phyloP scores from a whole-genome alignment of 2,797 vertebrate species.

The Somateria mollissima region DNA sequence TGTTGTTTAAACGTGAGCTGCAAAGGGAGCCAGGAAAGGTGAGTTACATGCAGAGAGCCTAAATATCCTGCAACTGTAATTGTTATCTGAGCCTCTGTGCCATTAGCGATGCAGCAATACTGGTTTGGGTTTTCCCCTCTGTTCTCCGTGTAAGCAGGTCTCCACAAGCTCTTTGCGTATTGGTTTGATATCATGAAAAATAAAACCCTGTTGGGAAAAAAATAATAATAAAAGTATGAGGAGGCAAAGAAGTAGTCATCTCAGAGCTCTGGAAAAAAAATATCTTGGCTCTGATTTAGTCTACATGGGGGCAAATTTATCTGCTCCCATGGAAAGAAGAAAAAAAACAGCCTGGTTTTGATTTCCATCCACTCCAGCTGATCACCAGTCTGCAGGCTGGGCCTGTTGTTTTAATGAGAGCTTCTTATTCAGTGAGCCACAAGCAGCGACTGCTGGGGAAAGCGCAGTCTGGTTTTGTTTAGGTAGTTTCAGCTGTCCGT shows the following conservation, averaged over 20 bases:
- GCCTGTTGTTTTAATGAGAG: not conserved
- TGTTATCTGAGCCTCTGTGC: conserved; percentile 40
- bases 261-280: not conserved
- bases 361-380: conserved; percentile 16
- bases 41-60: conserved; percentile 5
- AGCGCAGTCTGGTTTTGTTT: not conserved
- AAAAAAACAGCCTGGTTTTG: not conserved
- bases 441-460: not conserved
- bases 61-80: conserved; percentile 27
- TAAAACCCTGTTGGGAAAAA: not conserved
- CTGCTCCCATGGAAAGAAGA: not conserved
- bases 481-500: not conserved
- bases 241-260: not conserved
- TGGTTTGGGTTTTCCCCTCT: conserved; percentile 62
- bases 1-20: conserved; percentile 22
- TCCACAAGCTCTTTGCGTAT: conserved; percentile 46
- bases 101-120: conserved; percentile 15
- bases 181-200: conserved; percentile 16
- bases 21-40: conserved; percentile 39
- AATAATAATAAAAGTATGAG: not conserved
- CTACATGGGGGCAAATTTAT: not conserved
- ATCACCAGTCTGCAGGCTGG: not conserved
- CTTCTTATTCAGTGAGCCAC: not conserved
- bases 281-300: not conserved
- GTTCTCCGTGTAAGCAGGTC: conserved; percentile 44